Evolutionary conservation across 1,140 invertebrate species (phyloP), one percentile per base, ranked within the genome.

Genomic region (Hypsibius dujardini): DNA sequence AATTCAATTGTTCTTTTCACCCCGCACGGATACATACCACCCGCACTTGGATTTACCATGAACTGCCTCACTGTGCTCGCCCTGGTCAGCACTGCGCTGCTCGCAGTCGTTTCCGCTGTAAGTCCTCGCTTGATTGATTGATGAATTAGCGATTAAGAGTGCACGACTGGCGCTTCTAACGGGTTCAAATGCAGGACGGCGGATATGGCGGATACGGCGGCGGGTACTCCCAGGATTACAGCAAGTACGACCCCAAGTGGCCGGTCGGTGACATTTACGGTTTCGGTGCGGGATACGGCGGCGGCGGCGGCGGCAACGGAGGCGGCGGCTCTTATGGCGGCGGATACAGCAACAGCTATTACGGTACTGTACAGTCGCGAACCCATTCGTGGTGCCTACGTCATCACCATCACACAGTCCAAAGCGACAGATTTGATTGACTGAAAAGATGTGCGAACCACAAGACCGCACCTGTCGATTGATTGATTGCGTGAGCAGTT

Each of bases 181-280:
- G 28, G 28, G 28, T 28, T 28, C 28, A 28, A 28, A 28, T 28
- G 28, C 28, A 67, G 12, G 62, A 42, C 7, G 12, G 42, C 62
- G 62, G 62, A 0, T 12, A 45, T 42, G 62, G 62, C 42, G 62
- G 62, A 12, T 12, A 45, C 42, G 62, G 62, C 42, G 62, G 62
- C 7, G 62, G 62, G 45, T 67, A 67, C 62, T 12, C 12, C 12
- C 12, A 45, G 45, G 62, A 45, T 7, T 67, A 67, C 42, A 42
- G 42, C 62, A 45, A 42, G 7, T 15, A 67, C 12, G 42, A 15
- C 62, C 7, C 62, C 42, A 15, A 67, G 62, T 67, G 42, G 12
- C 62, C 62, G 12, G 62, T 67, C 45, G 62, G 62, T 15, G 62
- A 67, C 42, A 67, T 67, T 42, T 67, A 67, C 42, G 62, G 62